Percentiles rank a stretch among this genome's conserved stretches.
Evolutionary conservation across 2,113 vertebrate genomes (phyloP).

Genomic region (Archocentrus centrarchus): DNA sequence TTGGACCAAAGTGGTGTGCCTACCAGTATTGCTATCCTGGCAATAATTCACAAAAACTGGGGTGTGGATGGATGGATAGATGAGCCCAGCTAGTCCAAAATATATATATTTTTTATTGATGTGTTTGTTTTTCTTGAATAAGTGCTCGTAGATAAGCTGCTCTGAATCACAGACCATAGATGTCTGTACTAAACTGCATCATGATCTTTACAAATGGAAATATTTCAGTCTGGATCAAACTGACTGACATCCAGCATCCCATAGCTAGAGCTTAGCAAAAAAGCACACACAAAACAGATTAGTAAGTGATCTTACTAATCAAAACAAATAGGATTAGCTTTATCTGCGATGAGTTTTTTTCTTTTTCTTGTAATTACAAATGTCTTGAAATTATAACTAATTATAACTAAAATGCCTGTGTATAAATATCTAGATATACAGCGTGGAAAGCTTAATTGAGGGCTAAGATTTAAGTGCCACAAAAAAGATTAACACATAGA

Average conservation of each 20-base stretch:
- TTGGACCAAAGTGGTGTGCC: background rate
- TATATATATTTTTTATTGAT: background rate
- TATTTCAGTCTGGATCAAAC: background rate
- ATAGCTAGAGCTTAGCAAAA: background rate
- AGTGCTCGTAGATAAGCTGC: background rate
- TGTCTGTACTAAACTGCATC: background rate
- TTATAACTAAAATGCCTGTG: background rate
- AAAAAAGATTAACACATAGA: background rate
- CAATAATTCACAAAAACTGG: background rate
- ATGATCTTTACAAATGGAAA: background rate
- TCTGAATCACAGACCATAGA: background rate
- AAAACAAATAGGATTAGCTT: background rate
- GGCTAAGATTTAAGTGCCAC: background rate
- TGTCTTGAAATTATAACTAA: constrained; percentile 1
- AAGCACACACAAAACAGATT: background rate
- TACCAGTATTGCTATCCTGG: background rate
- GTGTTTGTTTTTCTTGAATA: background rate
- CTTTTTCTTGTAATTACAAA: background rate
- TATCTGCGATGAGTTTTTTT: background rate
- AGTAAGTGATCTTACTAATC: too few relatives aligned
- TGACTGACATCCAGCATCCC: background rate
- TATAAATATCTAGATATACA: background rate
- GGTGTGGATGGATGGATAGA: background rate
- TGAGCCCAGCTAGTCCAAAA: background rate
- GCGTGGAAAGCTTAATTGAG: background rate